Percentiles rank a stretch among this genome's conserved stretches.
These are phyloP conservation scores for Catajapyx aquilonaris DNA, from an alignment of 1,140 invertebrate species.

Conservation along the genomic window DNA sequence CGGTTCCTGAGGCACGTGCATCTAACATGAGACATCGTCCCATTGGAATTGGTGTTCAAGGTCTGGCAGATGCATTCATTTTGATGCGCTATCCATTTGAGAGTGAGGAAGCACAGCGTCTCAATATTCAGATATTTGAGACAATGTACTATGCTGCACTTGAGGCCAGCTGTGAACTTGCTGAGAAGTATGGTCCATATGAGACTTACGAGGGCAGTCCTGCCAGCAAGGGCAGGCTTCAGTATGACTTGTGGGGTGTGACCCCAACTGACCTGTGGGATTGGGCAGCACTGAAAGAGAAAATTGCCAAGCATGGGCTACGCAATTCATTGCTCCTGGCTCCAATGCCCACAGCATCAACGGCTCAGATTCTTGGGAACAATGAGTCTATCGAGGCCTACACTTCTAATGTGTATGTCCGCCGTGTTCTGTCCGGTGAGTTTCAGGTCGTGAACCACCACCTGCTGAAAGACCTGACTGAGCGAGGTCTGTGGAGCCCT, in stretches of 20 bases:
- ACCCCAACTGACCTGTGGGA: constrained; percentile 76
- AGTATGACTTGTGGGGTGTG: constrained; percentile 96
- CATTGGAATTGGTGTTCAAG: constrained; percentile 90
- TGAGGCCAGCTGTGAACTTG: constrained; percentile 90
- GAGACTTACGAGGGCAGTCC: constrained; percentile 80
- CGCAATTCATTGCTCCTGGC: constrained; percentile 87
- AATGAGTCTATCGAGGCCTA: constrained; percentile 98
- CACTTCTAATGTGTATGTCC: constrained; percentile 89
- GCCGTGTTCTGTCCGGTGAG: constrained; percentile 80
- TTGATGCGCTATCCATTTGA: constrained; percentile 87
- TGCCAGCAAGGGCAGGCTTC: constrained; percentile 85
- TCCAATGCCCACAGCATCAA: constrained; percentile 98
- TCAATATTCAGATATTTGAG: constrained; percentile 96
- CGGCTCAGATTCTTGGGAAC: constrained; percentile 96
- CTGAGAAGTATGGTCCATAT: constrained; percentile 67
- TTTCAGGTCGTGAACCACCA: constrained; percentile 92
- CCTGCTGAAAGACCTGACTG: constrained; percentile 78
- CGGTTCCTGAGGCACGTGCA: constrained; percentile 55
- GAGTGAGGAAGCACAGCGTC: constrained; percentile 53
- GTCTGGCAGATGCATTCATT: constrained; percentile 90
- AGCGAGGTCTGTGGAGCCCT: constrained; percentile 77
- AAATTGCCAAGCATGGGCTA: constrained; percentile 77
- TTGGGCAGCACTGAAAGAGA: constrained; percentile 63
- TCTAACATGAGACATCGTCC: constrained; percentile 89
- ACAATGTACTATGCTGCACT: constrained; percentile 94